phyloP scores from a whole-genome alignment of 2,797 vertebrate genomes.

The Poeciliopsis presidionis region DNA sequence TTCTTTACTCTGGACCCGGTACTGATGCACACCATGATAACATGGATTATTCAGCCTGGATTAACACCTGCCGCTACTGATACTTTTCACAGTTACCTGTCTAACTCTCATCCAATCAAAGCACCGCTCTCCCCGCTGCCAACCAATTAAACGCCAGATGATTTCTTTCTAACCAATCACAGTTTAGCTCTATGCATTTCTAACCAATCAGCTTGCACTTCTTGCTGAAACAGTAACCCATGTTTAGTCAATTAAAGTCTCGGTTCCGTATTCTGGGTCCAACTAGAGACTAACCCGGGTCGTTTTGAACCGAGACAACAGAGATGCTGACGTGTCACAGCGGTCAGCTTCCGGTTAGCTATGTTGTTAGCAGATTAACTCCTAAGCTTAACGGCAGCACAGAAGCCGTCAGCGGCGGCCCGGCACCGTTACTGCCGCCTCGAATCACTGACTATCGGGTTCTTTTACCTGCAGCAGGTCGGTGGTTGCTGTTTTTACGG shows the following conservation, averaged over 20 bases:
- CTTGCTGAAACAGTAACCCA: too few relatives aligned
- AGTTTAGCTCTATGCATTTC: neutral
- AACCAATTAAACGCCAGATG: neutral
- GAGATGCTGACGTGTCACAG: slow-evolving; percentile 13
- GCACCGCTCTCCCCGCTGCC: neutral
- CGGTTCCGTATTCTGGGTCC: neutral
- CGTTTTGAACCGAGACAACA: neutral
- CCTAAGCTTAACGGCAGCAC: fast-evolving
- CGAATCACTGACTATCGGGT: fast-evolving
- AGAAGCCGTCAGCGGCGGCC: neutral
- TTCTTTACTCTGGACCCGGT: neutral
- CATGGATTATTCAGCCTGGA: neutral
- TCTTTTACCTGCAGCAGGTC: slow-evolving; percentile 37
- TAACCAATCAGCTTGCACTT: neutral
- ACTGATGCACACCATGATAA: neutral
- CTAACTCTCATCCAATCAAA: slow-evolving; percentile 9
- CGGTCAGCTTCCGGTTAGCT: slow-evolving; percentile 8
- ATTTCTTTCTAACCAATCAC: slow-evolving; percentile 12
- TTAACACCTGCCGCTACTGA: neutral
- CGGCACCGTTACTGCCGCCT: fast-evolving
- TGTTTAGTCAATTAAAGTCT: neutral
- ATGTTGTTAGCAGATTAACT: neutral
- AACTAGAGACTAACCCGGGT: neutral
- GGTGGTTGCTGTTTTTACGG: neutral
- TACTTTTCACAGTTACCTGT: neutral